phyloP scores from a whole-genome alignment of 1,140 invertebrate species.

The Platyura marginata region DNA sequence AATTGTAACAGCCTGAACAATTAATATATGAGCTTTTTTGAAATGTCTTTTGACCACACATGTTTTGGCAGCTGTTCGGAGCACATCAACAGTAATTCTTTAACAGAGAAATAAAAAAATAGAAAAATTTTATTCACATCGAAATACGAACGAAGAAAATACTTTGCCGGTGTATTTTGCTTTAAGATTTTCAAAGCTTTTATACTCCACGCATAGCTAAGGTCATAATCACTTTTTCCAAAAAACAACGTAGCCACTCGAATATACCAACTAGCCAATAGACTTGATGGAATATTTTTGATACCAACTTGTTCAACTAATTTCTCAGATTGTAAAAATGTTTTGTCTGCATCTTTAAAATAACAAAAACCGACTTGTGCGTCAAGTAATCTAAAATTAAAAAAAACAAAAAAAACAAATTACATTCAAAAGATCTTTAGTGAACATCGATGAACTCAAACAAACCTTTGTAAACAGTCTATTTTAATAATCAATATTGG shows the following conservation, averaged over 20 bases:
- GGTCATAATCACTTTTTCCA: constrained; percentile 63
- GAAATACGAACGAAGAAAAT: too few relatives aligned
- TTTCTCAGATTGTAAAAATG: constrained; percentile 11
- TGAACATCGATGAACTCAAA: constrained; percentile 1
- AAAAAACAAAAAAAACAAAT: neutral
- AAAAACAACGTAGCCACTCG: constrained; percentile 65
- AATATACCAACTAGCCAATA: constrained; percentile 48
- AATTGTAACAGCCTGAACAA: constrained; percentile 58
- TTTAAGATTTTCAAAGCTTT: constrained; percentile 47
- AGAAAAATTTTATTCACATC: constrained; percentile 5
- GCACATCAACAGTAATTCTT: constrained; percentile 53
- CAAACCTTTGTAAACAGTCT: constrained; percentile 56
- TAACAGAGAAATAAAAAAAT: constrained; percentile 6
- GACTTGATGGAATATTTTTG: constrained; percentile 13
- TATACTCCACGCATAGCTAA: constrained; percentile 52
- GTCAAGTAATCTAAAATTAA: constrained; percentile 48
- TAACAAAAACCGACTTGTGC: constrained; percentile 61
- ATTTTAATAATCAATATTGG: constrained; percentile 31
- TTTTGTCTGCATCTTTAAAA: constrained; percentile 39
- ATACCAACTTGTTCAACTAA: constrained; percentile 5
- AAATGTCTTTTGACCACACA: constrained; percentile 77
- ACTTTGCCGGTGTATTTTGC: constrained; percentile 34
- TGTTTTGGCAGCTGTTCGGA: constrained; percentile 65
- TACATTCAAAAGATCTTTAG: neutral
- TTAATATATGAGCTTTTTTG: constrained; percentile 54